Base-by-base conservation (phyloP, 1,140 invertebrate species). In the Diplogasteroides magnus region DNA sequence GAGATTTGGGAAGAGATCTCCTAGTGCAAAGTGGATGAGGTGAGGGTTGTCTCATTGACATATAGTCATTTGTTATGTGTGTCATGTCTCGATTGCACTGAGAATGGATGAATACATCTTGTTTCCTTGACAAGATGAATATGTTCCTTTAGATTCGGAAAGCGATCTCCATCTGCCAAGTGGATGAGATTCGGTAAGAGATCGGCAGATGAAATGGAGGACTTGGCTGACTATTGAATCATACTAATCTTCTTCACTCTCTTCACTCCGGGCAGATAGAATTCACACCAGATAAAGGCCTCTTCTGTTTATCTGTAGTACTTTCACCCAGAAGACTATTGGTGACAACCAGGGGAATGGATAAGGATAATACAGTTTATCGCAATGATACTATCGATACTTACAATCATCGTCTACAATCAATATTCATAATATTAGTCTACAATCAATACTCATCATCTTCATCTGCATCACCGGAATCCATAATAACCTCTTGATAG, bases 121-220 rank as follows among this genome's bases (percentile, higher is more conserved):
- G 31, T 66, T 66, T 56, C 15, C 3, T 14, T 26, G 15, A 23
- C 13, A 31, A 25, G 25, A 26, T 48, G 2, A 31, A 64, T 37
- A 37, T 31, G 11, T 14, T 28, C 15, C 64, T 71, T 37, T 57
- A 71, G 69, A 63, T 71, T 71, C 69, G 69, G 69, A 55, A 71
- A 71, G 58, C 28, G 69, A 27, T 37, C 60, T 55, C 69, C 62
- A 28, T 57, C 62, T 6, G 62, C 62, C 6, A 71, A 71, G 55
- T 71, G 69, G 69, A 71, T 71, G 69, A 64, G 69, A 63, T 71
- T 71, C 58, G 69, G 69, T 31, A 71, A 71, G 58, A 48, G 69
- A 2, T 23, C 28, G 19, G 69, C 56, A 57, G 28, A 32, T 19
- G 68, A 63, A 29, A 31, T 65, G 31, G 64, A 63, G 13, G 25